A percentile compares a stretch with the other conserved stretches of the same genome.
Evolutionary conservation across 1,140 invertebrate genomes (phyloP).

Genomic region (Lethrus apterus): DNA sequence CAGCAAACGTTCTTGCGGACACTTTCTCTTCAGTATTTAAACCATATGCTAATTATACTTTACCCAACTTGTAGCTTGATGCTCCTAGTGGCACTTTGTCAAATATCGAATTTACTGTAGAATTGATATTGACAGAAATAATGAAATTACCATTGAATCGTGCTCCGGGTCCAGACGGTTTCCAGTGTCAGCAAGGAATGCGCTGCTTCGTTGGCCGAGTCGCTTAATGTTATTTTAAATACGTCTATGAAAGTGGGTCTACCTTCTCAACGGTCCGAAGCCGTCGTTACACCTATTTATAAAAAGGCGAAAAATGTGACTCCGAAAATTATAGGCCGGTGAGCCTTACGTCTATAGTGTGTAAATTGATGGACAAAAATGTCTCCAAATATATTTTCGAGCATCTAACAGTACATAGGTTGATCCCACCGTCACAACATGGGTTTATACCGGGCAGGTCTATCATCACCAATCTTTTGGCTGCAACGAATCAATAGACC

Average conservation of each 20-base stretch:
- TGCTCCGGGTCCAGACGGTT: neutral
- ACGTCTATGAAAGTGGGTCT: too few species aligned
- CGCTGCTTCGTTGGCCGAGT: neutral
- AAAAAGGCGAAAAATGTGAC: neutral
- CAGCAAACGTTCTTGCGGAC: too few species aligned
- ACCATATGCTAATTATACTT: too few species aligned
- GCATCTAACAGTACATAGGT: neutral
- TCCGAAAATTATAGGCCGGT: neutral
- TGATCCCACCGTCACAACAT: neutral
- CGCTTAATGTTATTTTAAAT: too few species aligned
- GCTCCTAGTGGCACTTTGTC: too few species aligned
- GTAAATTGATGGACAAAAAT: neutral
- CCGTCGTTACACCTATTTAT: neutral
- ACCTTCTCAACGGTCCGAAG: neutral
- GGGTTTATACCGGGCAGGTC: neutral
- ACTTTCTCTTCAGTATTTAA: too few species aligned
- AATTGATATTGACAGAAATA: too few species aligned
- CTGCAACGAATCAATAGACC: neutral
- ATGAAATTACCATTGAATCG: too few species aligned
- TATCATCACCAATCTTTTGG: neutral
- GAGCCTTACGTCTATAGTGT: neutral
- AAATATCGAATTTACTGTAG: too few species aligned
- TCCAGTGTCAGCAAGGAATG: neutral
- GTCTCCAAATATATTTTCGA: neutral
- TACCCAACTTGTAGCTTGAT: too few species aligned